phyloP scores from a whole-genome alignment of 1,140 invertebrate genomes.

The Macrobrachium rosenbergii region DNA sequence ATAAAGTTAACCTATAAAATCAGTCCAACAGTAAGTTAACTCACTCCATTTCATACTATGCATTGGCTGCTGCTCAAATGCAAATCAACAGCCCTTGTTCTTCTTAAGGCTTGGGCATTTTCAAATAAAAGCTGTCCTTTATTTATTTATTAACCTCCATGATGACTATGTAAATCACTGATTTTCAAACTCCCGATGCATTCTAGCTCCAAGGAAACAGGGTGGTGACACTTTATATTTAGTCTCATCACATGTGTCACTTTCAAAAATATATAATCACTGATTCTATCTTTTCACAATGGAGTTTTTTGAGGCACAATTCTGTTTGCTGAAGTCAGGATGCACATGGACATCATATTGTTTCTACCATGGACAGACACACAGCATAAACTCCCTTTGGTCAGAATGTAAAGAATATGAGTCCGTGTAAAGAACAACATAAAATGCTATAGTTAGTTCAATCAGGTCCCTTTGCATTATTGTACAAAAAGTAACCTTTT shows the following conservation, averaged over 20 bases:
- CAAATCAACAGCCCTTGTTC: no score
- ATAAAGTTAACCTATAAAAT: background rate
- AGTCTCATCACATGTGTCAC: background rate
- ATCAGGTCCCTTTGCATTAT: conserved; percentile 62
- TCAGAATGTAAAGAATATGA: conserved; percentile 49
- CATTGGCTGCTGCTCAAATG: no score
- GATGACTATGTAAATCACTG: conserved; percentile 4
- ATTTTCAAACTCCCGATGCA: background rate
- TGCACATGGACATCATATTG: conserved; percentile 39
- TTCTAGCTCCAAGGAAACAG: no score
- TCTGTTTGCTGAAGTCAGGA: conserved; percentile 40
- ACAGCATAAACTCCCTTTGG: conserved; percentile 46
- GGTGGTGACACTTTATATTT: no score
- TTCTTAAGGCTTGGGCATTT: no score
- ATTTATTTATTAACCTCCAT: conserved; percentile 7
- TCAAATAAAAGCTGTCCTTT: background rate
- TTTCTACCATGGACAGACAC: conserved; percentile 46
- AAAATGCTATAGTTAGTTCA: conserved; percentile 50
- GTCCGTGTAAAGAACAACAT: conserved; percentile 40
- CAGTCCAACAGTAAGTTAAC: no score
- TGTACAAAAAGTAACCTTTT: conserved; percentile 56
- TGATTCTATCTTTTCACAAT: conserved; percentile 32
- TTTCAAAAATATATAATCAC: conserved; percentile 20
- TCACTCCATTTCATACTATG: no score
- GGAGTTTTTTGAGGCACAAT: conserved; percentile 40